A percentile compares a stretch with the other conserved stretches of the same genome.
Evolutionary conservation across 2,113 vertebrate genomes (phyloP).

Genomic region (Prietella phreatophila): DNA sequence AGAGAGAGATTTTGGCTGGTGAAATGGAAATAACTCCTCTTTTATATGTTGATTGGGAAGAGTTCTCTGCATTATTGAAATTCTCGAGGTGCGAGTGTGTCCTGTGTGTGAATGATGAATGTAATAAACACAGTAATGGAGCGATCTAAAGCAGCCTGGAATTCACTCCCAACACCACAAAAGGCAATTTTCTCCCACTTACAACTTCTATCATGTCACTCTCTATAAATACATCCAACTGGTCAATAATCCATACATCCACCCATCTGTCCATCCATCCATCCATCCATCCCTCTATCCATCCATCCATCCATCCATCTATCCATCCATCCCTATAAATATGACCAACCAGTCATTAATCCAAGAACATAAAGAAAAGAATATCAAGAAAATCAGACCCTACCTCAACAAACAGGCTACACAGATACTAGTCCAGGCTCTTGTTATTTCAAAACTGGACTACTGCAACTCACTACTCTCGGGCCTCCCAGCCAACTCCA

Average conservation of each 20-base stretch:
- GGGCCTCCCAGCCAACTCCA: too few relatives aligned
- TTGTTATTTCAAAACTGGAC: too few relatives aligned
- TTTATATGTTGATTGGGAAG: slow-evolving; percentile 13
- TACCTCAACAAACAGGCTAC: too few relatives aligned
- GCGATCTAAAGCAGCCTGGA: neutral
- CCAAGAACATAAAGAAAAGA: neutral
- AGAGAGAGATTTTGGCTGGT: neutral
- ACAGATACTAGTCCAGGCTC: too few relatives aligned
- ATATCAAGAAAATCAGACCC: too few relatives aligned
- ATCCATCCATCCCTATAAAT: neutral
- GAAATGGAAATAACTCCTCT: slow-evolving; percentile 26
- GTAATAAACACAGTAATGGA: neutral
- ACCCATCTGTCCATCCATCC: neutral
- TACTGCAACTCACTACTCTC: too few relatives aligned
- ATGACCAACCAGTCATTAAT: neutral
- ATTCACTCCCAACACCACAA: neutral
- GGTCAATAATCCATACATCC: neutral
- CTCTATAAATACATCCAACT: neutral
- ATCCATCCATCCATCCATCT: neutral
- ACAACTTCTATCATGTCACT: neutral
- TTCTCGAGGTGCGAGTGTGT: neutral
- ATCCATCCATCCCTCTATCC: neutral
- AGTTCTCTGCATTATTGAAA: slow-evolving; percentile 6
- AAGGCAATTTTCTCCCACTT: neutral
- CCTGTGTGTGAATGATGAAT: neutral